These are phyloP conservation scores for Callocephalon fimbriatum DNA, from an alignment of 2,113 vertebrate species.

Conservation along the genomic window DNA sequence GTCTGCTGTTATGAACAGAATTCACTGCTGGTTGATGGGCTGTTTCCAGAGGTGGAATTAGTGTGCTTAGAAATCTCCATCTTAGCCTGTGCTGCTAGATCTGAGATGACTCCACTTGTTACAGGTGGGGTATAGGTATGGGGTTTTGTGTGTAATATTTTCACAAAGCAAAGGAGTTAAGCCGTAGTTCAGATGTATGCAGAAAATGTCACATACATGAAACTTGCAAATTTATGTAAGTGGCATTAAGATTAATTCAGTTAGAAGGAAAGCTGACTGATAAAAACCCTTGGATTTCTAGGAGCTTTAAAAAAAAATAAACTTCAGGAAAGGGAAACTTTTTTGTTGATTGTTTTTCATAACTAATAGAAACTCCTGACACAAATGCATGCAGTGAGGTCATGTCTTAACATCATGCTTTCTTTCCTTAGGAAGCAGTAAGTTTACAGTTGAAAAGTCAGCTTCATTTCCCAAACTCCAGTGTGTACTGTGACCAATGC, in stretches of 20 bases:
- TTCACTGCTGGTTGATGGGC: not conserved
- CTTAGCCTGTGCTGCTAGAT: not conserved
- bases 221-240: not conserved
- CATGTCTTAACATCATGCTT: not conserved
- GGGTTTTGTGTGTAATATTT: not conserved
- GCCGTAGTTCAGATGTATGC: accelerated
- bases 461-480: not conserved
- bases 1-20: not conserved
- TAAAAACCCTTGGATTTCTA: not conserved
- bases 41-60: not conserved
- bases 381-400: not conserved
- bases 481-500: not conserved
- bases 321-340: not conserved
- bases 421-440: not conserved
- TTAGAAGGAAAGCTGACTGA: not conserved
- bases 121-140: not conserved
- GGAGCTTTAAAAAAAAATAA: not conserved
- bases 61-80: not conserved
- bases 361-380: not conserved
- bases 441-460: not conserved
- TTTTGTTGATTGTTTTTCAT: not conserved
- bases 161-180: not conserved
- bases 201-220: not conserved
- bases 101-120: not conserved
- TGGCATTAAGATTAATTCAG: not conserved